phyloP scores from a whole-genome alignment of 2,113 vertebrate species.

The Saccopteryx leptura region DNA sequence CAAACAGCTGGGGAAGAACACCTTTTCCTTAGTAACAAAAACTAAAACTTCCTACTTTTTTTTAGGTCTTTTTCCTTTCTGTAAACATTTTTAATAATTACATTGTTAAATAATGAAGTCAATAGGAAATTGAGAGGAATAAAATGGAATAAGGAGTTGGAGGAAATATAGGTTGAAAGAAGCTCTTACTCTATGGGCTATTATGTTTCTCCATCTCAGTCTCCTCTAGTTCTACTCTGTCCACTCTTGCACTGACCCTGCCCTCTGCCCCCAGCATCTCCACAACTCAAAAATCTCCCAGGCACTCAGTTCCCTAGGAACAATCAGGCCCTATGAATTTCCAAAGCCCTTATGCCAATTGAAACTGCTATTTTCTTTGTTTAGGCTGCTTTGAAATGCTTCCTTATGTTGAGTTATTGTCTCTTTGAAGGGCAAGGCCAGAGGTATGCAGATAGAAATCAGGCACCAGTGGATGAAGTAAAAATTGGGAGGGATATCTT shows the following conservation, averaged over 20 bases:
- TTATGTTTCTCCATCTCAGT: fast-evolving
- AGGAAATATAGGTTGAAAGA: background rate
- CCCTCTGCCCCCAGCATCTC: background rate
- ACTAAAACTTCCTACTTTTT: background rate
- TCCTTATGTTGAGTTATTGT: background rate
- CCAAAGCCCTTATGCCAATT: background rate
- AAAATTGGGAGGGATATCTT: background rate
- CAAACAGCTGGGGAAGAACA: background rate
- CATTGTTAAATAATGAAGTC: background rate
- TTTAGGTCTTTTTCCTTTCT: constrained; percentile 33
- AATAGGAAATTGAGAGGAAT: constrained; percentile 49
- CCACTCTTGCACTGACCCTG: fast-evolving
- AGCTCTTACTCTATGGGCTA: background rate
- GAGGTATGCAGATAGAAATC: background rate
- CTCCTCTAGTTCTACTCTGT: background rate
- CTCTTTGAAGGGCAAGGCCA: background rate
- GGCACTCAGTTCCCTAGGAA: background rate
- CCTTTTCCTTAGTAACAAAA: constrained; percentile 46
- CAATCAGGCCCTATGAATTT: background rate
- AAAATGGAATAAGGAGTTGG: background rate
- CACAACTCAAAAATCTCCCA: background rate
- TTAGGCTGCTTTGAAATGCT: background rate
- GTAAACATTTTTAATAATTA: constrained; percentile 57
- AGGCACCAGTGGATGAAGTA: background rate
- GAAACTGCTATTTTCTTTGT: background rate